A percentile compares a stretch with the other conserved stretches of the same genome.
phyloP scores from a whole-genome alignment of 1,140 invertebrate species.

The Calycopis cecrops region DNA sequence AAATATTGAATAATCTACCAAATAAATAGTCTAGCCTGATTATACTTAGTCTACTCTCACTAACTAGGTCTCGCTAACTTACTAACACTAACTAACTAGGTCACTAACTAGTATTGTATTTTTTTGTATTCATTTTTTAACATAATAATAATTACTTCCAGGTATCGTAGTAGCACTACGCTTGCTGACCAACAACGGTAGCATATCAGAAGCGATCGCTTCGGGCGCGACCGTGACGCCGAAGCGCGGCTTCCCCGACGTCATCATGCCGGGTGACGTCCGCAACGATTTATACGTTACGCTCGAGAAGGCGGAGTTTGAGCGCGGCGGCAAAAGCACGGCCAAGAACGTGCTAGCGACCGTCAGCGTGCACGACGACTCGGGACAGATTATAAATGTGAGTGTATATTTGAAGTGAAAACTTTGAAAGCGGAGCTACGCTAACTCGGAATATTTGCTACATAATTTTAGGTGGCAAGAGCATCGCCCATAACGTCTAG shows the following conservation, averaged over 20 bases:
- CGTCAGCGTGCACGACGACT: constrained; percentile 86
- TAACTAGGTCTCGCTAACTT: too few species aligned
- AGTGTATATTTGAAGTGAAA: constrained; percentile 25
- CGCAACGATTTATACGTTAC: constrained; percentile 97
- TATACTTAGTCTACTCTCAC: too few species aligned
- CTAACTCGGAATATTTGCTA: too few species aligned
- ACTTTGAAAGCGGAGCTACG: too few species aligned
- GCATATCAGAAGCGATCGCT: constrained; percentile 52
- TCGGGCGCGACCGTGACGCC: constrained; percentile 87
- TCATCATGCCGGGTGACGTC: constrained; percentile 96
- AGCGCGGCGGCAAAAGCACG: constrained; percentile 95
- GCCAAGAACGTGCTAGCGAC: constrained; percentile 95
- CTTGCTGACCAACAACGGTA: constrained; percentile 54
- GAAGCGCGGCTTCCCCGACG: constrained; percentile 94
- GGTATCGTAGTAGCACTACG: constrained; percentile 67
- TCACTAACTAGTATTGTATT: too few species aligned
- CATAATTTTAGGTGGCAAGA: too few species aligned
- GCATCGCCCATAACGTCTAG: too few species aligned
- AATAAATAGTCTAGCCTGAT: too few species aligned
- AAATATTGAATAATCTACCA: too few species aligned
- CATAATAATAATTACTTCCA: constrained; percentile 26
- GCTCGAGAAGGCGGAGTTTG: constrained; percentile 91
- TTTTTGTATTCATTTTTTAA: too few species aligned
- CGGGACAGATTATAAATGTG: constrained; percentile 85
- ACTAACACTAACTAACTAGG: too few species aligned